These are phyloP conservation scores for Todiramphus saurophagus DNA, from an alignment of 2,113 vertebrate species.

Conservation along the genomic window DNA sequence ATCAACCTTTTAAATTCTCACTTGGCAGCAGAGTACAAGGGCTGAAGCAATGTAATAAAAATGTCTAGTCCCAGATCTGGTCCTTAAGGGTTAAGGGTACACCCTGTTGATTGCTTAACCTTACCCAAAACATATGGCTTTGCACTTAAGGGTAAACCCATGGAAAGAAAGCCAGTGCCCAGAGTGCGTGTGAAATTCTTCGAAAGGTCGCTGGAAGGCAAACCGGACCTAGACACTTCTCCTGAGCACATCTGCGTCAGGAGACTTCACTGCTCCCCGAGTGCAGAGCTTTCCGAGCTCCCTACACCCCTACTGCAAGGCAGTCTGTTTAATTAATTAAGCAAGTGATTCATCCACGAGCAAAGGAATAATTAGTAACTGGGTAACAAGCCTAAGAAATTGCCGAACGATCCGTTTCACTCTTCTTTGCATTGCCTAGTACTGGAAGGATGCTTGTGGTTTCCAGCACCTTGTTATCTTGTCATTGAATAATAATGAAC, in stretches of 20 bases:
- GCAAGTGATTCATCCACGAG: background rate
- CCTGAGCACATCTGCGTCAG: background rate
- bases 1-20: slow-evolving; percentile 30
- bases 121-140: slow-evolving; percentile 62
- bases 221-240: background rate
- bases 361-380: background rate
- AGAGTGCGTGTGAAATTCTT: slow-evolving; percentile 45
- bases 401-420: background rate
- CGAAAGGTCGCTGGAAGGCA: slow-evolving; percentile 47
- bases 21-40: background rate
- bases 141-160: slow-evolving; percentile 59
- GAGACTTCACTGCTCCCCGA: background rate
- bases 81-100: slow-evolving; percentile 54
- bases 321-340: background rate
- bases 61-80: background rate
- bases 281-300: background rate
- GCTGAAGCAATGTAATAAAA: background rate
- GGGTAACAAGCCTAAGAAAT: background rate
- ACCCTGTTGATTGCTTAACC: slow-evolving; percentile 49
- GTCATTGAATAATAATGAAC: background rate
- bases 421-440: background rate
- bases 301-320: background rate
- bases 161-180: background rate
- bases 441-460: background rate
- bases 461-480: background rate